Base-by-base conservation (phyloP, 2,888 invertebrate genomes). In the Xanthorhoe spadicearia region DNA sequence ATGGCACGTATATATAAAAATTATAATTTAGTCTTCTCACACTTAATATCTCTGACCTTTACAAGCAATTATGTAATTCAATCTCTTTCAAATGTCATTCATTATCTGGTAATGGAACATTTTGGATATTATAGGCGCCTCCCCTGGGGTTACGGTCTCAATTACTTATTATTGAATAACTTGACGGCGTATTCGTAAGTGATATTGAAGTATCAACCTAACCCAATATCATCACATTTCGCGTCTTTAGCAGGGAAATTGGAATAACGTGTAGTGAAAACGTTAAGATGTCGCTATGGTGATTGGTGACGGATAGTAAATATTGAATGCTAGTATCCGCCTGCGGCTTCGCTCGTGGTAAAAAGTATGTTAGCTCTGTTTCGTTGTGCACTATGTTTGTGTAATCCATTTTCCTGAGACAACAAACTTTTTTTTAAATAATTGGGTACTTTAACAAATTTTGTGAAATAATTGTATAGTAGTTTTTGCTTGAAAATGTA, bases 101-200 rank as follows among this genome's bases (percentile, higher is more conserved):
- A 52, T 52, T 52, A 23, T 15, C 52, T n/a, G 7, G 52, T 52
- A 52, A 52, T 28, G 28, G 52, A 28, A 52, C 52, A 52, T 48
- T 48, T 48, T 48, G 48, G 48, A 48, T 48, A 48, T 48, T 48
- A 48, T 17, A 17, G 17, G 48, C 48, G 8, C 32, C 32, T 15
- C 48, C 48, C 48, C 17, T 17, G 48, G 48, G 7, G 48, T 48
- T 7, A 48, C 53, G 53, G 7, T 35, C 53, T 35, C 35, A 53
- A 53, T 53, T 48, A 48, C 48, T 48, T 48, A 48, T 48, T 17
- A 48, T 17, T 17, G 48, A 48, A 48, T 48, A 43, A 43, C 38
- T 48, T 15, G 48, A 48, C 15, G 48, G 17, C 15, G 38, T 43
- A 13, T 17, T 7, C 15, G 48, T 48, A 17, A 48, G 48, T 48